Percentiles rank a stretch among this genome's conserved stretches.
These are phyloP conservation scores for Moxostoma hubbsi DNA, from an alignment of 2,797 vertebrate species.

Conservation along the genomic window DNA sequence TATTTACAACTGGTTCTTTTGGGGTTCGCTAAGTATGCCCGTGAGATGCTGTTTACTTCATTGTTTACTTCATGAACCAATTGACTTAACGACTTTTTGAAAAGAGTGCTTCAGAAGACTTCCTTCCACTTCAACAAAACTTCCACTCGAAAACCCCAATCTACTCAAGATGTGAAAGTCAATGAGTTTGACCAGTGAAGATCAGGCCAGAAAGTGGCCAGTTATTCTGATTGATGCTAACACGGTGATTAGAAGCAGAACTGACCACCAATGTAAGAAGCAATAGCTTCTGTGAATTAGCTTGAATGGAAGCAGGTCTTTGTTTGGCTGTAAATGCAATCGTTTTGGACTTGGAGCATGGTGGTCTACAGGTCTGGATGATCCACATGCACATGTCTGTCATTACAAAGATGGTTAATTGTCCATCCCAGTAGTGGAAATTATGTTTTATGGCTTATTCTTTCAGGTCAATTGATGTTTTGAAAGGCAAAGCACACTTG, in stretches of 20 bases:
- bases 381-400: neutral
- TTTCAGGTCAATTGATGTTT: constrained; percentile 18
- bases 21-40: neutral
- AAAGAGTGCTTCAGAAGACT: constrained; percentile 57
- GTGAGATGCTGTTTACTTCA: constrained; percentile 15
- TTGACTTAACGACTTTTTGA: constrained; percentile 64
- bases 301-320: constrained; percentile 67
- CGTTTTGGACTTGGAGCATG: constrained; percentile 63
- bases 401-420: constrained; percentile 48
- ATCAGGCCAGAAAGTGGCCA: constrained; percentile 60
- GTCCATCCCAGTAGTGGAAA: constrained; percentile 23
- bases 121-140: constrained; percentile 65
- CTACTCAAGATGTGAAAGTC: neutral
- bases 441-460: constrained; percentile 24
- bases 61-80: constrained; percentile 42
- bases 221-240: constrained; percentile 67
- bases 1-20: constrained; percentile 37
- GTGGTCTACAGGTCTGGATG: constrained; percentile 67
- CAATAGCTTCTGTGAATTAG: constrained; percentile 58
- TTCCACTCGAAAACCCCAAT: constrained; percentile 55
- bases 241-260: constrained; percentile 66
- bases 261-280: constrained; percentile 64
- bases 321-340: constrained; percentile 65
- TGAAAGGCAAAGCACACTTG: constrained; percentile 4
- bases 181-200: constrained; percentile 48